Conservation (phyloP, 2,113 vertebrate genomes). For the Gallinago media region DNA sequence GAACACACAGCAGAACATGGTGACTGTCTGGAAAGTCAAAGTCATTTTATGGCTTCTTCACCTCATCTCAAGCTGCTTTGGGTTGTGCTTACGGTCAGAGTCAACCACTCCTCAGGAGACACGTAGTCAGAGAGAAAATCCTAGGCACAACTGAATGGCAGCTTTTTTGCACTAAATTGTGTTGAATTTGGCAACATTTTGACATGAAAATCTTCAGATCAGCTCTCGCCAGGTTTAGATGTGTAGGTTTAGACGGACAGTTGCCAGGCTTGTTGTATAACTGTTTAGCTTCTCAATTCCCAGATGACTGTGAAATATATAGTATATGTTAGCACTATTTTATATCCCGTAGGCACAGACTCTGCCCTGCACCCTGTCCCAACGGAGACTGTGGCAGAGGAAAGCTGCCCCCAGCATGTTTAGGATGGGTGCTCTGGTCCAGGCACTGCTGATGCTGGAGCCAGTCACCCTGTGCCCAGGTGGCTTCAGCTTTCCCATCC, state of each 20-base stretch:
- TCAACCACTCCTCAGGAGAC: not conserved
- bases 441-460: not conserved
- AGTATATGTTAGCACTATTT: not conserved
- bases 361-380: not conserved
- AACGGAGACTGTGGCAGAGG: accelerated
- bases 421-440: not conserved
- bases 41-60: not conserved
- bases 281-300: not conserved
- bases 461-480: not conserved
- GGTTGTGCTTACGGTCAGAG: not conserved
- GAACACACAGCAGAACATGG: not conserved
- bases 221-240: not conserved
- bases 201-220: not conserved
- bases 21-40: not conserved
- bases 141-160: not conserved
- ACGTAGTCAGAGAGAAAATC: not conserved
- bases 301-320: not conserved
- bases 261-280: not conserved
- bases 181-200: not conserved
- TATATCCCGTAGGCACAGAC: not conserved
- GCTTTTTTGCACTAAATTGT: not conserved
- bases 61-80: not conserved
- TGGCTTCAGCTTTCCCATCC: not conserved
- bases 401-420: not conserved
- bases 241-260: not conserved